These are phyloP conservation scores for Mormyrus proboscirostris DNA, from an alignment of 2,797 vertebrate species.

Conservation along the genomic window DNA sequence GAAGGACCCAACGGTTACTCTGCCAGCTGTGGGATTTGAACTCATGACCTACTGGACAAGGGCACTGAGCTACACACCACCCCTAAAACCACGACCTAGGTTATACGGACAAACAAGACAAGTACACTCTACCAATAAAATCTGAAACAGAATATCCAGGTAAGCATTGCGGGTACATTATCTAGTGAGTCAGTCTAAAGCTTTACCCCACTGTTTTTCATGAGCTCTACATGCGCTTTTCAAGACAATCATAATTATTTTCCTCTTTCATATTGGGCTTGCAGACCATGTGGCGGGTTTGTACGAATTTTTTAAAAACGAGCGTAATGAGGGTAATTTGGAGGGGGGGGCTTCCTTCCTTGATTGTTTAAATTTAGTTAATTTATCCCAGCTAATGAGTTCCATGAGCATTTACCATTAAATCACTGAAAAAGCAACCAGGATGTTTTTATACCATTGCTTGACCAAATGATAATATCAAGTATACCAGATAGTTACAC, in stretches of 20 bases:
- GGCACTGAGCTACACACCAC: not conserved
- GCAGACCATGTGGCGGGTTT: not conserved
- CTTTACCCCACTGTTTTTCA: not conserved
- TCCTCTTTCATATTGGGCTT: not conserved
- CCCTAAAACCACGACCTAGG: not conserved
- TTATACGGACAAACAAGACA: not conserved
- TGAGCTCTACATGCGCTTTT: not conserved
- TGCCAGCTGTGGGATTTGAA: not conserved
- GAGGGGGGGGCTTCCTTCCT: not conserved
- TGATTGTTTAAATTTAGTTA: not conserved
- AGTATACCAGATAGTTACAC: not conserved
- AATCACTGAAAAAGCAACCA: not conserved
- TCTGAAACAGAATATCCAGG: not conserved
- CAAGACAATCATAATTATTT: not conserved
- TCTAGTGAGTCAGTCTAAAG: not conserved
- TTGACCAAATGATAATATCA: not conserved
- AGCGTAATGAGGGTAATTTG: not conserved
- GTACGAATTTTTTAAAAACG: not conserved
- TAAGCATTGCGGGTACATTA: not conserved
- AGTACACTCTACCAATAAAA: not conserved
- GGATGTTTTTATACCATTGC: not conserved
- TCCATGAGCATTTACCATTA: not conserved
- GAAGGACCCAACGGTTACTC: not conserved
- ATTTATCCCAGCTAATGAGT: not conserved
- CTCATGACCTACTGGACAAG: not conserved